Base-by-base conservation (phyloP, 2,888 invertebrate genomes). In the Protodeltote pygarga region DNA sequence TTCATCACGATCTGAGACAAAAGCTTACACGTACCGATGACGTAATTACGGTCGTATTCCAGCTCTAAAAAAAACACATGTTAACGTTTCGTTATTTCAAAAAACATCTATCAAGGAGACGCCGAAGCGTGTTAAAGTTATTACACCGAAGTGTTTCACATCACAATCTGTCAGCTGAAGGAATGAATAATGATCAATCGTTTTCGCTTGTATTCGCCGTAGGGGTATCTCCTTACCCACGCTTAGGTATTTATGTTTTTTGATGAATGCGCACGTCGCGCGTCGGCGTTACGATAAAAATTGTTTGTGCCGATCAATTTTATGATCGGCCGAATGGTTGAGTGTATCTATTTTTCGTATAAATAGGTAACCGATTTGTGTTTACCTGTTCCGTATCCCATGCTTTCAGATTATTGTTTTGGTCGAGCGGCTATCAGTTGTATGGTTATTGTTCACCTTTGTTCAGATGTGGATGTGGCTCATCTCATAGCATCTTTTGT, bases 131-230 rank as follows among this genome's bases (percentile, higher is more conserved):
- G 86, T 84, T 85, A 81, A 85, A 83, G 77, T 81, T 81, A 83
- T 86, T 83, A 82, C 77, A 71, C 66, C 69, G 74, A 82, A 85
- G 85, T 83, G 80, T 85, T 87, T 81, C 80, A 81, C 85, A 81
- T 86, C 83, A 83, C 79, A 86, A 80, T 83, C 83, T 85, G 86
- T 89, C 87, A 84, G 76, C 75, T 79, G 67, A 75, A 71, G 72
- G 76, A 81, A 86, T 88, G 85, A 87, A 78, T 87, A 83, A 88
- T 85, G 87, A 85, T 82, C 75, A 78, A 85, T 83, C 75, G 77
- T 63, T 80, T 82, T 79, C 77, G 77, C 81, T 83, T 75, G 75
- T 73, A 78, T 77, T 78, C 73, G 80, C 81, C 75, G 69, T 70
- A 75, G 79, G 79, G 79, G 73, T 75, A 79, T 77, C 77, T 73